These are phyloP conservation scores for Spinus olivaceus DNA, from an alignment of 2,797 vertebrate genomes.

Conservation along the genomic window DNA sequence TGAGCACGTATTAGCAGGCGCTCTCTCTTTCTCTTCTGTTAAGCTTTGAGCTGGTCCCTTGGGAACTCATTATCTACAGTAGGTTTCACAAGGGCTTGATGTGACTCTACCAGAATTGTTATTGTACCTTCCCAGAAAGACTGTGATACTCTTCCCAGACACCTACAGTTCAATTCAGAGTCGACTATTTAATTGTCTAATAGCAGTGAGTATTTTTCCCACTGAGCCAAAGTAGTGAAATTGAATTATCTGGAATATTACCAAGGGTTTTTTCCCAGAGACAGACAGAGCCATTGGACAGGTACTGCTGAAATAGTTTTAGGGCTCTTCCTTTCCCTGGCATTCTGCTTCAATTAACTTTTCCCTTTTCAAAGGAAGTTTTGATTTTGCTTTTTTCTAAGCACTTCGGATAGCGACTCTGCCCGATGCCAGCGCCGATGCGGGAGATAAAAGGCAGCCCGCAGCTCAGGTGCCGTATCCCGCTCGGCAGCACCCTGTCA, in stretches of 20 bases:
- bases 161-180: background rate
- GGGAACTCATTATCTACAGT: constrained; percentile 47
- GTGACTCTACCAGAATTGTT: background rate
- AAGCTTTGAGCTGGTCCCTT: background rate
- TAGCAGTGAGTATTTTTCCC: background rate
- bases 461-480: accelerated
- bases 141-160: background rate
- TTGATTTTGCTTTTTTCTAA: background rate
- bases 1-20: background rate
- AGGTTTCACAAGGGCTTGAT: constrained; percentile 2
- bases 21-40: background rate
- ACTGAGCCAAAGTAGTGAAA: background rate
- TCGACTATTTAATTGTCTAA: background rate
- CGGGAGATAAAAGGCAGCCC: background rate
- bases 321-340: background rate
- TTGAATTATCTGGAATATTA: background rate
- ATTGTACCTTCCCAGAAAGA: constrained; percentile 38
- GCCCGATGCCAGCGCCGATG: accelerated
- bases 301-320: background rate
- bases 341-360: background rate
- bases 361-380: background rate
- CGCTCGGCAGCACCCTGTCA: accelerated
- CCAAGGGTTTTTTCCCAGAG: background rate
- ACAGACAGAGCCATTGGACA: background rate
- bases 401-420: background rate